Conservation (phyloP, 2,888 invertebrate genomes). For the Stenodera caucasica region DNA sequence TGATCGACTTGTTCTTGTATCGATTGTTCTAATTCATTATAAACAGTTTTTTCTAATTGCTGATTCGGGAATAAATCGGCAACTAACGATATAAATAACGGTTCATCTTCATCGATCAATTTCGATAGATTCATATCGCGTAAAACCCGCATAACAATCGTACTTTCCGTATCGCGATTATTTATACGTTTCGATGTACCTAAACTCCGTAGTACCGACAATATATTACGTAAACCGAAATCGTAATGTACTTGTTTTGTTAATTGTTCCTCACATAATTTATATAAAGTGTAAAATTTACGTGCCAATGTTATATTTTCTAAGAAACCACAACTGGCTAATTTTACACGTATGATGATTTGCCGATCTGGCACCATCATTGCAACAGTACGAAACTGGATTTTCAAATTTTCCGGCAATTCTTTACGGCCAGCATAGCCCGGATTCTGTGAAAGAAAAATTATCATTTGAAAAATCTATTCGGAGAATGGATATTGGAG, state of each 20-base stretch:
- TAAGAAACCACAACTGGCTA: conserved; percentile 94
- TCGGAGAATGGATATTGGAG: no score
- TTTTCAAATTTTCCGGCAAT: conserved; percentile 94
- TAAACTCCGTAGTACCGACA: conserved; percentile 89
- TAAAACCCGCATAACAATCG: conserved; percentile 96
- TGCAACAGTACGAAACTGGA: conserved; percentile 95
- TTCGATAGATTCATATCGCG: conserved; percentile 98
- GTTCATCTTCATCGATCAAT: conserved; percentile 96
- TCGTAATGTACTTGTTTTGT: conserved; percentile 98
- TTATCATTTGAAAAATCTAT: no score
- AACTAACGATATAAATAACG: conserved; percentile 93
- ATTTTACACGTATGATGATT: conserved; percentile 94
- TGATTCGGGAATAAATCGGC: conserved; percentile 96
- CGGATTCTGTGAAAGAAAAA: conserved; percentile 73
- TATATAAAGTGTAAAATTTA: conserved; percentile 96
- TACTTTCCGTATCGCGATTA: conserved; percentile 90
- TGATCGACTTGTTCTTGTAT: conserved; percentile 82
- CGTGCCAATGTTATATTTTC: conserved; percentile 93
- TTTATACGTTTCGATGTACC: conserved; percentile 92
- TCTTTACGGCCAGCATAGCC: conserved; percentile 97
- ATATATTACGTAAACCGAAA: conserved; percentile 92
- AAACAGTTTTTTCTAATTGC: conserved; percentile 86
- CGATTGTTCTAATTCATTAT: conserved; percentile 86
- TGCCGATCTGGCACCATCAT: conserved; percentile 99
- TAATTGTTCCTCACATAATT: conserved; percentile 94